Conservation (phyloP, 2,113 vertebrate genomes). For the Muscicapa adusta region DNA sequence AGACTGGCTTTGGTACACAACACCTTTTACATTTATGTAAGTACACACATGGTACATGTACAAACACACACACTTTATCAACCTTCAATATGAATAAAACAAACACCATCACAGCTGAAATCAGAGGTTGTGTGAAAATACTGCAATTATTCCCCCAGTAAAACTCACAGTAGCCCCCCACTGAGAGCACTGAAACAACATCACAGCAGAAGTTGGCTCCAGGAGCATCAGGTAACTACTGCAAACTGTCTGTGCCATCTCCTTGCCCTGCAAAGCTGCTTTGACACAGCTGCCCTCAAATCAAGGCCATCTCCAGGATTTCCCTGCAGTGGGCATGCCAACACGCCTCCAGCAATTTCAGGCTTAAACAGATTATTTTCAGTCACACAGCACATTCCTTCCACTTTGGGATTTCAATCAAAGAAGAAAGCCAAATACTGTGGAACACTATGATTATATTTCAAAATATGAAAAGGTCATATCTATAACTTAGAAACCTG, state of each 20-base stretch:
- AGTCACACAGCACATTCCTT: not conserved
- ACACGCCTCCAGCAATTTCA: not conserved
- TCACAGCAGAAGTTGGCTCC: not conserved
- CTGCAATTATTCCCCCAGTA: not conserved
- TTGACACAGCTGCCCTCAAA: not conserved
- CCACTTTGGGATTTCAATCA: not conserved
- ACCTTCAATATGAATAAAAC: accelerated
- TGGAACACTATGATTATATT: not conserved
- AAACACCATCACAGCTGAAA: not conserved
- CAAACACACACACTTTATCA: not conserved
- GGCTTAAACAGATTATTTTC: constrained; percentile 13
- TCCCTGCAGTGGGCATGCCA: accelerated
- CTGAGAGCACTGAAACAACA: not conserved
- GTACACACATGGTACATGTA: accelerated
- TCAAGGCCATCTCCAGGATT: not conserved
- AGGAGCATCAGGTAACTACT: not conserved
- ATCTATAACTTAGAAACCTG: not conserved
- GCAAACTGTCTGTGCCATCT: not conserved
- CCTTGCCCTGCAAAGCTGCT: not conserved
- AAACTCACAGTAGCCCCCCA: not conserved
- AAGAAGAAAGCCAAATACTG: not conserved
- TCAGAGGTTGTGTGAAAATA: not conserved
- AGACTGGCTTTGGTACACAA: not conserved
- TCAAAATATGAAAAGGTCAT: not conserved
- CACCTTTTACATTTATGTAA: not conserved